Evolutionary conservation across 2,888 invertebrate species (phyloP).

Genomic region (Incurvaria masculella): DNA sequence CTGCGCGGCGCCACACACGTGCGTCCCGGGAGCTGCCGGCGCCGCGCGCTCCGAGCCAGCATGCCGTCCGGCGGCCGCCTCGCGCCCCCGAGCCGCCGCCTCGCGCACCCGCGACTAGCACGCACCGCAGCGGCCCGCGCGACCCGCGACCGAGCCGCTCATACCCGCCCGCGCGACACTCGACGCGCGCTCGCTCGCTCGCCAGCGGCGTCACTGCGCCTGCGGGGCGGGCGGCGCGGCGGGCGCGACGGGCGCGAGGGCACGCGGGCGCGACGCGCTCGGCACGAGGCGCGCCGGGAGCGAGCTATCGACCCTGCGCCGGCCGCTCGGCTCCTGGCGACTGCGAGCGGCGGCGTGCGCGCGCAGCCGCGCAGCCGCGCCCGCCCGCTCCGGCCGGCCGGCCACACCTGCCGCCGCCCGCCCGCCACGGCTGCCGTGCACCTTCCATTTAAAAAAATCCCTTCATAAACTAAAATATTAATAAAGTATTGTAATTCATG

Average conservation of each 20-base stretch:
- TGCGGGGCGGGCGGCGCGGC: slow-evolving; percentile 10
- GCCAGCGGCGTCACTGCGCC: slow-evolving; percentile 1
- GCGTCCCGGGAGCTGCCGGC: not conserved
- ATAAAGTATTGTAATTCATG: too few species aligned
- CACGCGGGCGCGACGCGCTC: slow-evolving; percentile 39
- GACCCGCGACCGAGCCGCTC: not conserved
- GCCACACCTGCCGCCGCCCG: not conserved
- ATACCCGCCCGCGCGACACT: not conserved
- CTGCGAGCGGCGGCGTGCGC: slow-evolving; percentile 44
- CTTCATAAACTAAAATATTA: too few species aligned
- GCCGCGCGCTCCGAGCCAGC: not conserved
- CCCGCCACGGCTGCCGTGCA: not conserved
- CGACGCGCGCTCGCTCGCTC: slow-evolving; percentile 2
- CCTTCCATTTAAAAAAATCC: too few species aligned
- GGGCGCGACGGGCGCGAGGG: slow-evolving; percentile 30
- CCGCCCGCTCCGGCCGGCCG: slow-evolving; percentile 21
- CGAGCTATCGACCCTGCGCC: slow-evolving; percentile 50
- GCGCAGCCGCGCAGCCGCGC: slow-evolving; percentile 31
- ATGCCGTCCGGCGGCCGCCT: not conserved
- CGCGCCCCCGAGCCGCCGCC: not conserved
- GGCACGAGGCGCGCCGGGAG: slow-evolving; percentile 20
- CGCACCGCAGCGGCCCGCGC: not conserved
- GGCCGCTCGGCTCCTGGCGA: slow-evolving; percentile 45
- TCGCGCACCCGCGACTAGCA: not conserved
- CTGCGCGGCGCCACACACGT: not conserved